A percentile compares a stretch with the other conserved stretches of the same genome.
Conservation (phyloP, 2,888 invertebrate genomes). For the Venusia cambrica region DNA sequence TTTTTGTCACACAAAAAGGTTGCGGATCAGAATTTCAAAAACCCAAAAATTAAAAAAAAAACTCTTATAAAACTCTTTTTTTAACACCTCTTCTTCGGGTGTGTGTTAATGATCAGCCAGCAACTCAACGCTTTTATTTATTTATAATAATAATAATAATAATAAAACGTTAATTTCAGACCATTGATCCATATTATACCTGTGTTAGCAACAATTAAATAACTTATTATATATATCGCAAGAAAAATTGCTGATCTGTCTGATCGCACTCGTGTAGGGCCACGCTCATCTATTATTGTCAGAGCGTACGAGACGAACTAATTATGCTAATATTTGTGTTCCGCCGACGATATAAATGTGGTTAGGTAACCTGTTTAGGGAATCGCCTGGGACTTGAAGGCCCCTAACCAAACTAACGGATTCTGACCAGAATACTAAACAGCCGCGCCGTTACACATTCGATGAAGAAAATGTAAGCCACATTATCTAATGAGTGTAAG, state of each 20-base stretch:
- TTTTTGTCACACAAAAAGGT: too few species aligned
- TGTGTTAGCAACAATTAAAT: too few species aligned
- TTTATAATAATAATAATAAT: too few species aligned
- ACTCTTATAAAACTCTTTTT: too few species aligned
- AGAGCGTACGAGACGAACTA: constrained; percentile 54
- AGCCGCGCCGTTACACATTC: constrained; percentile 53
- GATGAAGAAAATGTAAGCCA: constrained; percentile 47
- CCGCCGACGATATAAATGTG: constrained; percentile 65
- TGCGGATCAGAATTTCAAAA: too few species aligned
- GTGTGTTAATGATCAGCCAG: too few species aligned
- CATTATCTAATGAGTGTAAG: constrained; percentile 12
- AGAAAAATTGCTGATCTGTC: constrained; percentile 34
- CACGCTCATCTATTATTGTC: constrained; percentile 47
- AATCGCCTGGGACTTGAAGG: constrained; percentile 64
- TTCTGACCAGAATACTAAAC: constrained; percentile 67
- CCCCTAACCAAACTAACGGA: constrained; percentile 66
- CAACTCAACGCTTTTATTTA: too few species aligned
- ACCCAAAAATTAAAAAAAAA: too few species aligned
- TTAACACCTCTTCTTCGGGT: too few species aligned
- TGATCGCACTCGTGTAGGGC: constrained; percentile 42
- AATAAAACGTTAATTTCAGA: too few species aligned
- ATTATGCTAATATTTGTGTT: constrained; percentile 73
- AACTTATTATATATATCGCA: too few species aligned
- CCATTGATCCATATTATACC: too few species aligned
- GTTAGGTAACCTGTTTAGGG: constrained; percentile 74